Evolutionary conservation across 1,140 invertebrate species (phyloP), one percentile per base, ranked within the genome.

Genomic region (Lutraria rhynchaena): DNA sequence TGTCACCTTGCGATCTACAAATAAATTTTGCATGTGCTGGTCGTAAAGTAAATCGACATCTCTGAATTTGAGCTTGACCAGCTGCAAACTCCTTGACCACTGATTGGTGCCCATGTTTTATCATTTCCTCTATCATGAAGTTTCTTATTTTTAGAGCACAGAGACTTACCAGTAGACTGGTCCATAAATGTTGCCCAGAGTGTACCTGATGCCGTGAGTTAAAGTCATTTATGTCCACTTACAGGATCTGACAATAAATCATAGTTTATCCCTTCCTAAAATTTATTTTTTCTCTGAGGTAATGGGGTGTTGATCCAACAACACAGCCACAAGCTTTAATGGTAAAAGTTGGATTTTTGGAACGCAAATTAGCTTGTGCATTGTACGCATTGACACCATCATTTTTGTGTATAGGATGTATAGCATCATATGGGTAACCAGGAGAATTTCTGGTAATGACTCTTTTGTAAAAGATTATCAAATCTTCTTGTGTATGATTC

Each of bases 401-500:
- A 17, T 61, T 65, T 7, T 17, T 35, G 22, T 4, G 5, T 27
- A 76, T 46, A 3, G 51, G 33, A 49, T 76, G 74, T 7, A 37
- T 41, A 31, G 58, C 27, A 75, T 61, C 22, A 49, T 75, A 37
- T 31, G 77, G 65, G 49, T 69, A 60, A 19, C 29, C 0, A 2
- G n/a, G 19, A 41, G 1, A 2, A 9, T 37, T 13, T n/a, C 1
- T 57, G 1, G 24, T 53, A 33, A 60, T 22, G 17, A 33, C 15
- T 60, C 51, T 70, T 41, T 11, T 24, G 24, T 83, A 31, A 17
- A 84, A 53, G 13, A 27, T 4, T 74, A n/a, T 7, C 3, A 85
- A 65, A 60, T 87, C 86, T 29, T 78, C 51, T n/a, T 53, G 22
- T 44, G 81, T 83, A 3, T 87, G 82, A 29, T 82, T 77, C 31